phyloP scores from a whole-genome alignment of 2,797 vertebrate genomes.

The Falco cherrug region DNA sequence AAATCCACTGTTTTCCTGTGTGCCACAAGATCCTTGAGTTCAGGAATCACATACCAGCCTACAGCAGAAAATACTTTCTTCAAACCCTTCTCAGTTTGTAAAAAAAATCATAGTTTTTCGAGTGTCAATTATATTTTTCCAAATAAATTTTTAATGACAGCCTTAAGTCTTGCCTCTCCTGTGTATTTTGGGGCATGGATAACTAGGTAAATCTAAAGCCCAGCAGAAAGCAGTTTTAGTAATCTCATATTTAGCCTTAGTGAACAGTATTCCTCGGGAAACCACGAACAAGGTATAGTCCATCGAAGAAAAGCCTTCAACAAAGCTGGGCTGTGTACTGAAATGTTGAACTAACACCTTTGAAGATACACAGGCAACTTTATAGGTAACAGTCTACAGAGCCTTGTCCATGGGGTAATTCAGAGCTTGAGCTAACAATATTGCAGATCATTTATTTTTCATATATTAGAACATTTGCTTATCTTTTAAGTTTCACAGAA shows the following conservation, averaged over 20 bases:
- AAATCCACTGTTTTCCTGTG: background rate
- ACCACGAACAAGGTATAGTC: constrained; percentile 7
- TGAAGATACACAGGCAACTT: background rate
- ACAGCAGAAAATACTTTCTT: background rate
- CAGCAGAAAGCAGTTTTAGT: constrained; percentile 33
- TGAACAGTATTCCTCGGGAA: constrained; percentile 26
- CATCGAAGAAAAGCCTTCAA: constrained; percentile 32
- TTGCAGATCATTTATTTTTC: constrained; percentile 24
- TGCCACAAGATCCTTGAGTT: background rate
- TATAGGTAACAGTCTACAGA: constrained; percentile 1
- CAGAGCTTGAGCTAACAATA: constrained; percentile 20
- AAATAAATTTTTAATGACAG: constrained; percentile 52
- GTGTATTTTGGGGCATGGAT: constrained; percentile 30
- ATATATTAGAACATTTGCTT: background rate
- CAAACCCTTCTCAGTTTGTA: background rate
- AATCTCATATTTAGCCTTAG: constrained; percentile 16
- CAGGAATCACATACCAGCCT: background rate
- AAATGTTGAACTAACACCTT: constrained; percentile 50
- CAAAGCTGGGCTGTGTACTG: constrained; percentile 39
- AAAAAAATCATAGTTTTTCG: background rate
- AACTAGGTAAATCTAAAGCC: constrained; percentile 51
- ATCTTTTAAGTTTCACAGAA: background rate
- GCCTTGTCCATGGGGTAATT: constrained; percentile 19
- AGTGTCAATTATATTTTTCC: background rate
- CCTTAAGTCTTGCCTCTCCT: constrained; percentile 17